Evolutionary conservation across 2,113 vertebrate genomes (phyloP), one percentile per base, ranked within the genome.

Genomic region (Xyrauchen texanus): DNA sequence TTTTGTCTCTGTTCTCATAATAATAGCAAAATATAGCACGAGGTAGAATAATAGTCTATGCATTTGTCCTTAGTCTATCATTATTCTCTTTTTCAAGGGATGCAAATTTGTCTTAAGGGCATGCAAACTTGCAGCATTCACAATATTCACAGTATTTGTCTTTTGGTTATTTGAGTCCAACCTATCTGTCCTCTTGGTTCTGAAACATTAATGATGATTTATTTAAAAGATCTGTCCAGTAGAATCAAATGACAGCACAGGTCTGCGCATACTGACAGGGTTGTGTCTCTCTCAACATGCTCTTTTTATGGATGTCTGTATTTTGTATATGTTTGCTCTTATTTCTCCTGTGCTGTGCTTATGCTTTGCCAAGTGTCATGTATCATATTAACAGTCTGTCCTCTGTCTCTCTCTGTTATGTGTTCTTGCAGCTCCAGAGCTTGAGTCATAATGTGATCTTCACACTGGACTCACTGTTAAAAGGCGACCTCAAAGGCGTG

Each of bases 371-470:
- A 73, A 61, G 70, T 60, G 70, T 73, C 68, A 55, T 70, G 68
- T 70, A 55, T 70, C 85, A 7, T 46, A 72, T 71, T 60, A 66
- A 70, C 57, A 61, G 21, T 77, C 5, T 62, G 11, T 68, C 47
- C 46, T 80, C 11, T 69, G 8, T 77, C 62, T 78, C 45, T n/a
- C 21, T 34, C 21, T 34, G 49, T 55, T 42, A 2, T 68, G 5
- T 81, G 11, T 79, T 79, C 77, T 10, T 70, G 9, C 70, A 96
- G 95, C 93, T 96, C 76, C 95, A 96, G 84, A 94, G 91, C 51
- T 91, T 96, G 90, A 96, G 93, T 89, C 95, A 96, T 91, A 96
- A 96, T 91, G 94, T 96, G 85, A 95, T 96, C 90, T 96, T 96
- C 89, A 96, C 95, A 58, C 88, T 96, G 94, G 95, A 96, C 89